Evolutionary conservation across 1,140 invertebrate genomes (phyloP), one percentile per base, ranked within the genome.

Genomic region (Drosophila mojavensis): DNA sequence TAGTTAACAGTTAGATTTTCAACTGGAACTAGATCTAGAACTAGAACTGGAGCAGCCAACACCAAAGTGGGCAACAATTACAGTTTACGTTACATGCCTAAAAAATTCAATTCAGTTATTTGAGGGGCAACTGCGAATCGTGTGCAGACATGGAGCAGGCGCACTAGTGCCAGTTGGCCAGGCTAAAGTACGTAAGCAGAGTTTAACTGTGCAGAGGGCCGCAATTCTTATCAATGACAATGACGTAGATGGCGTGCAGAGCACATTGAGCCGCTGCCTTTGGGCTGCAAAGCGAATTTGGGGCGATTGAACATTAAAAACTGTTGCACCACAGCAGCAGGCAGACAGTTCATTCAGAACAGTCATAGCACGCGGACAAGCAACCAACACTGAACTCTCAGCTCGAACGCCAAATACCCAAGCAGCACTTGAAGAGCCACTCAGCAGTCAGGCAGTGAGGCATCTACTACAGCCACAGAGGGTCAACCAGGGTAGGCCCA

Each of bases 281-380:
- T 15, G 56, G 36, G 59, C 81, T 86, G 83, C 79, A 86, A 79
- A 79, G 17, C 43, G 71, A 61, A 82, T 79, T 88, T 79, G 84
- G 78, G 85, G 78, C 72, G 80, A 84, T 41, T n/a, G 71, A 70
- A 83, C 75, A 74, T 90, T 89, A 89, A 88, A 91, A 91, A 91
- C 86, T 91, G 90, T 91, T 91, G 90, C 90, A 81, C 83, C 71
- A 60, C 66, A 68, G 51, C 72, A 55, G 51, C 69, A 53, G 64
- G 65, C 68, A 73, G 84, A 69, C 90, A 91, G 90, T 91, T 91
- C 86, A 91, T 91, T 91, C 82, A 91, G 90, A 85, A 88, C 90
- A 80, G 69, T 90, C 75, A 68, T 69, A 84, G 82, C 56, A 84
- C 77, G 65, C 84, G 67, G 75, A 84, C 47, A 26, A 79, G 48